phyloP scores from a whole-genome alignment of 2,797 vertebrate species.

The Dicrostonyx torquatus region DNA sequence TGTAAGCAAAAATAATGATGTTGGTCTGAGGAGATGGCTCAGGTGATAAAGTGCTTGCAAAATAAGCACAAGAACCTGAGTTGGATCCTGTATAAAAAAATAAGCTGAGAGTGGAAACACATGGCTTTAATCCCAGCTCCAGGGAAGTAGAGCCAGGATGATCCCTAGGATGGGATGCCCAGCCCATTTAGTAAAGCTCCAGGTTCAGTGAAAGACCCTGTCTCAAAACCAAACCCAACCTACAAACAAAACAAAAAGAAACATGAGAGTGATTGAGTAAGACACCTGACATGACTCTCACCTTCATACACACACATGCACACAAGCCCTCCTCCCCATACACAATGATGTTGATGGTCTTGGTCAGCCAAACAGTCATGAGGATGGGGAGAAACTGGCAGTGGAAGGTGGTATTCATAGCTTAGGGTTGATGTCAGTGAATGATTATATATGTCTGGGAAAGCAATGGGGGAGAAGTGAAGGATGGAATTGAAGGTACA shows the following conservation, averaged over 20 bases:
- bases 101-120: no score
- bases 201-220: neutral
- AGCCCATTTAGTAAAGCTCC: neutral
- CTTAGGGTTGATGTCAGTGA: neutral
- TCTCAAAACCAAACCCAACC: neutral
- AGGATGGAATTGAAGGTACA: neutral
- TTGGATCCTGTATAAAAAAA: neutral
- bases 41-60: neutral
- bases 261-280: neutral
- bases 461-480: neutral
- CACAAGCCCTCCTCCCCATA: neutral
- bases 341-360: neutral
- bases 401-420: neutral
- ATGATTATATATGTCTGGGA: neutral
- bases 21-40: neutral
- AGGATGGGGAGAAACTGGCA: neutral
- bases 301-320: neutral
- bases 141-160: neutral
- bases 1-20: neutral
- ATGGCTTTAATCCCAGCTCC: neutral
- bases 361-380: neutral
- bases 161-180: no score
- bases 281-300: neutral
- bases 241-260: neutral
- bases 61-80: neutral